Evolutionary conservation across 2,113 vertebrate genomes (phyloP).

Genomic region (Aegithalos caudatus): DNA sequence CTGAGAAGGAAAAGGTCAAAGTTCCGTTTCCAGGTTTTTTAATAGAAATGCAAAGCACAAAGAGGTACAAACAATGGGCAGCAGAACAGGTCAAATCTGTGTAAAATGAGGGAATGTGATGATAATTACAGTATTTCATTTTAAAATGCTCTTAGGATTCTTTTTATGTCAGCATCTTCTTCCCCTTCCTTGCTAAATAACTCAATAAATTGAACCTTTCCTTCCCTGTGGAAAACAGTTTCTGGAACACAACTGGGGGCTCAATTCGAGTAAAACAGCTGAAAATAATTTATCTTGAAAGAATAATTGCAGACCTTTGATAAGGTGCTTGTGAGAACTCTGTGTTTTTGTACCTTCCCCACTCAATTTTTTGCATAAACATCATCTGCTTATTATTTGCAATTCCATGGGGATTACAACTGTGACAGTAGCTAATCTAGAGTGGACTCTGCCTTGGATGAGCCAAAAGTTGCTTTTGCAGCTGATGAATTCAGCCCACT

Average conservation of each 20-base stretch:
- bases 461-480: not conserved
- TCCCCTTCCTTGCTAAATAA: not conserved
- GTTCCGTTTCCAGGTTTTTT: not conserved
- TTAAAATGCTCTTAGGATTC: not conserved
- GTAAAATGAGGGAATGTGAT: not conserved
- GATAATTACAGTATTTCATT: not conserved
- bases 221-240: not conserved
- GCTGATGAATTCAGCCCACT: not conserved
- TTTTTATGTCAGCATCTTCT: not conserved
- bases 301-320: not conserved
- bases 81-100: not conserved
- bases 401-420: accelerated
- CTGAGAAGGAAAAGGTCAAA: not conserved
- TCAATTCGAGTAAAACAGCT: not conserved
- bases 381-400: not conserved
- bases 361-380: not conserved
- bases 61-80: not conserved
- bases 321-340: not conserved
- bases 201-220: not conserved
- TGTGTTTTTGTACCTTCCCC: not conserved
- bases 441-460: not conserved
- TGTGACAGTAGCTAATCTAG: not conserved
- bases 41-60: not conserved
- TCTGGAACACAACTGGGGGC: not conserved
- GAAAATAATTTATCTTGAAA: not conserved